Evolutionary conservation across 2,113 vertebrate genomes (phyloP).

Genomic region (Smithornis capensis): DNA sequence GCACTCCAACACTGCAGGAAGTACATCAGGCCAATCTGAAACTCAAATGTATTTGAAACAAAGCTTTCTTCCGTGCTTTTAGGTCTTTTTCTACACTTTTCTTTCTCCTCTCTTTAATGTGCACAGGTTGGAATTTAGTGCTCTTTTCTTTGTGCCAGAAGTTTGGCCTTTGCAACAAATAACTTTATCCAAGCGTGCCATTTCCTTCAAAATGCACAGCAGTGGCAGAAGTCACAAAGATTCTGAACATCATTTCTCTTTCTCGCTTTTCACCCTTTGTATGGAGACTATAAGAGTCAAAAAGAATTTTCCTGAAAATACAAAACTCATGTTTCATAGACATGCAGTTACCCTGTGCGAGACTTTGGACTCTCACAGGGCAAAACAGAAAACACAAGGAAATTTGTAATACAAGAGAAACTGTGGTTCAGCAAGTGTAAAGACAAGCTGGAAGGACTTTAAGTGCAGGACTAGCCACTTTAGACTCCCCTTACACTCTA

Average conservation of each 20-base stretch:
- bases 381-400: background rate
- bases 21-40: background rate
- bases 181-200: background rate
- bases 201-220: background rate
- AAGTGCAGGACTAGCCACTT: background rate
- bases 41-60: constrained; percentile 19
- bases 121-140: background rate
- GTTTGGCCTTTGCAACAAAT: background rate
- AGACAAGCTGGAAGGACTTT: background rate
- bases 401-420: background rate
- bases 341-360: background rate
- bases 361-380: background rate
- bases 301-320: background rate
- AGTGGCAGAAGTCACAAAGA: background rate
- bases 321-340: background rate
- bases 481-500: background rate
- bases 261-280: background rate
- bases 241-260: background rate
- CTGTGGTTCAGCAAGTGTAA: background rate
- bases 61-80: background rate
- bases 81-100: background rate
- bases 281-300: background rate
- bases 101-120: background rate
- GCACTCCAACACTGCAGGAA: background rate
- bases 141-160: background rate